Conservation (phyloP, 2,888 invertebrate genomes). For the Platycnemis pennipes region DNA sequence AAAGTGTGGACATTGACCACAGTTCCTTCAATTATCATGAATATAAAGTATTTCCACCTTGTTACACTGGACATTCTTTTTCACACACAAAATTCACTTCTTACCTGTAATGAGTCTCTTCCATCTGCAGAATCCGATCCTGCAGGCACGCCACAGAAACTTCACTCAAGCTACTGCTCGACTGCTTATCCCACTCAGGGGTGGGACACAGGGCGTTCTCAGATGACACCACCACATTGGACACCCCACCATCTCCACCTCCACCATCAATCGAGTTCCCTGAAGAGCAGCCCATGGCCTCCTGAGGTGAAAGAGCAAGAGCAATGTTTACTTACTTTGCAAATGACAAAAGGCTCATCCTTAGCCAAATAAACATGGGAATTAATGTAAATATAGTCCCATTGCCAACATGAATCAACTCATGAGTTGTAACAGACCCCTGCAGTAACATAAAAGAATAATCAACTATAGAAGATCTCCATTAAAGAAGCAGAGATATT, state of each 20-base stretch:
- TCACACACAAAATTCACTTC: neutral
- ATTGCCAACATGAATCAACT: no score
- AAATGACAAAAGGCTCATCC: neutral
- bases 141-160: slow-evolving; percentile 94
- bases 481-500: no score
- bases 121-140: slow-evolving; percentile 96
- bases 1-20: no score
- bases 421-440: no score
- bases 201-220: slow-evolving; percentile 77
- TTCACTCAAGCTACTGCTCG: slow-evolving; percentile 92
- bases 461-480: no score
- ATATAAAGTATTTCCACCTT: no score
- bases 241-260: neutral
- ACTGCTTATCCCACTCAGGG: slow-evolving; percentile 96
- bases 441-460: no score
- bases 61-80: neutral
- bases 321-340: neutral
- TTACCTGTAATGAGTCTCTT: slow-evolving; percentile 91
- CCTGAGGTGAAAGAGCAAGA: neutral
- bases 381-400: no score
- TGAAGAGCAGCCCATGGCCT: slow-evolving; percentile 38
- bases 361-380: no score
- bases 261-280: neutral
- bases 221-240: neutral
- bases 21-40: no score